phyloP scores from a whole-genome alignment of 2,888 invertebrate species.

The Drosophila ochracea region DNA sequence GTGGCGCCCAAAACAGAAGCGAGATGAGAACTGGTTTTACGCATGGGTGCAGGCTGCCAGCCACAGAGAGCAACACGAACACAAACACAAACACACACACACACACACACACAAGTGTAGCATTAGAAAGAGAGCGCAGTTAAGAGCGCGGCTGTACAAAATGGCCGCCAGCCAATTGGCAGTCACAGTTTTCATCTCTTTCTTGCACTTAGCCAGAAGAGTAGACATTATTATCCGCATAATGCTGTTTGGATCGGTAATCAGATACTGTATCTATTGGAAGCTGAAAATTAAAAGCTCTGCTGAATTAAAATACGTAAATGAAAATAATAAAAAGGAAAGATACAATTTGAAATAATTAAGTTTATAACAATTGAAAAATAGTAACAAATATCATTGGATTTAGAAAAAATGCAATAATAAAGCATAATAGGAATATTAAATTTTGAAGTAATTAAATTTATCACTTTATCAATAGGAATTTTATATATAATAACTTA shows the following conservation, averaged over 20 bases:
- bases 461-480: too few species aligned
- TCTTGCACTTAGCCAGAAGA: conserved; percentile 4
- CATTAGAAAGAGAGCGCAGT: conserved; percentile 59
- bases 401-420: not conserved
- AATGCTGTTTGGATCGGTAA: not conserved
- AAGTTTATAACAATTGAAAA: not conserved
- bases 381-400: not conserved
- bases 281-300: not conserved
- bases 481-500: not conserved
- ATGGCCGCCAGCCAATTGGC: conserved; percentile 64
- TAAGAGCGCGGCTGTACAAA: conserved; percentile 55
- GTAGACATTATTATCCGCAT: not conserved
- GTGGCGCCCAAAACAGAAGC: conserved; percentile 71
- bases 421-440: not conserved
- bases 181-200: conserved; percentile 15
- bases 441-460: not conserved
- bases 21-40: conserved; percentile 71
- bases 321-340: not conserved
- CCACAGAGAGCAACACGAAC: conserved; percentile 9
- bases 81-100: not conserved
- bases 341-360: not conserved
- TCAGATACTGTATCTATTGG: not conserved
- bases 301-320: not conserved
- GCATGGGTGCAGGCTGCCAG: conserved; percentile 68
- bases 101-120: not conserved